Base-by-base conservation (phyloP, 2,888 invertebrate species). In the Agrilus cyanescens region DNA sequence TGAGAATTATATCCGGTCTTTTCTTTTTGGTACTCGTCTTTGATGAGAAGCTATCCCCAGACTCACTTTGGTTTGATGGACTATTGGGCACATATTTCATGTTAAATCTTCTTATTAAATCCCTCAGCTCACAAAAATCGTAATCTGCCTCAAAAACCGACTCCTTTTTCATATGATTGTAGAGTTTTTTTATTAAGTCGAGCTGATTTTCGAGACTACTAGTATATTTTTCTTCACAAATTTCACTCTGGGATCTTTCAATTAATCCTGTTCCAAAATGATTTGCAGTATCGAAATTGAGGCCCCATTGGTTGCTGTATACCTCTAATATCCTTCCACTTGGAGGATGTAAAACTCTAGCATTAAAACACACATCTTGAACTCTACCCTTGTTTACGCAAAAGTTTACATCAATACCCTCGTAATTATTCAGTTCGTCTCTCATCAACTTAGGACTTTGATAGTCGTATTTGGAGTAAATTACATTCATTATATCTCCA, bases 251-350 rank as follows among this genome's bases (percentile, higher is more conserved):
- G n/a, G 36, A 20, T 18, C 2, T 8, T 16, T 36, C 20, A n/a
- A 12, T 30, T n/a, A 16, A 12, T 13, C 12, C 13, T 38, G 31
- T 37, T 13, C 38, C 25, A 25, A 5, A 12, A 25, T 37, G 38
- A 12, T 14, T 12, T 18, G n/a, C 16, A 12, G 93, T 93, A 57
- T 89, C 87, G 52, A 95, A 79, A 61, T 90, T 87, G 43, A 93
- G 73, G 0, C 91, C 93, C 0, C 85, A 87, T 60, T 91, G 88
- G 60, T 89, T 84, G 45, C 88, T 84, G 51, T 78, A 80, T 1
- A 91, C 74, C 61, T 88, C 85, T 40, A 95, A 57, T 43, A 76
- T 77, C 43, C 91, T 73, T 1, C 93, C 91, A 16, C 76, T 73
- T 6, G 59, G 53, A 0, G 80, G 77, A 65, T 88, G 85, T 4